phyloP scores from a whole-genome alignment of 2,113 vertebrate species.

The Scophthalmus maximus region DNA sequence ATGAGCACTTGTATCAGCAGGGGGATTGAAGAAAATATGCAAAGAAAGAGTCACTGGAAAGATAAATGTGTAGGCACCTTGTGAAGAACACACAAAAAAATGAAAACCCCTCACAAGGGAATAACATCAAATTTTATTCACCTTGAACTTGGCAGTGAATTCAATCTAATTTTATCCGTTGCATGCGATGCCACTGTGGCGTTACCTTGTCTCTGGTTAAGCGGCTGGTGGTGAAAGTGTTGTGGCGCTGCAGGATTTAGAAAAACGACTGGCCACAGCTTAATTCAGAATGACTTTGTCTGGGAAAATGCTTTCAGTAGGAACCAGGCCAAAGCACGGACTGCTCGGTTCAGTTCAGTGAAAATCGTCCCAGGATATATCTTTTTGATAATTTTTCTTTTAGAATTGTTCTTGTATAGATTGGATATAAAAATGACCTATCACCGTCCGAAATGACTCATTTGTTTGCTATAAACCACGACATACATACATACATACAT shows the following conservation, averaged over 20 bases:
- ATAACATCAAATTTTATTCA: conserved; percentile 81
- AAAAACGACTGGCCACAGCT: conserved; percentile 3
- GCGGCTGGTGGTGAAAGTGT: conserved; percentile 20
- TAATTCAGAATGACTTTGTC: conserved; percentile 38
- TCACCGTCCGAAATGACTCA: no score
- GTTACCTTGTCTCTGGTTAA: conserved; percentile 33
- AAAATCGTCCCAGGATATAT: no score
- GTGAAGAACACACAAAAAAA: conserved; percentile 80
- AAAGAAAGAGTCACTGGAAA: conserved; percentile 77
- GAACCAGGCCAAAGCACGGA: conserved; percentile 3
- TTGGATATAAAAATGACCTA: no score
- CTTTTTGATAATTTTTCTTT: no score
- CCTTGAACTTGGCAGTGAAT: conserved; percentile 80
- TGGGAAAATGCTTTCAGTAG: conserved; percentile 2
- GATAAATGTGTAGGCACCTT: conserved; percentile 82
- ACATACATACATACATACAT: no score
- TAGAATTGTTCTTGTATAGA: no score
- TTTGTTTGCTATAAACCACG: no score
- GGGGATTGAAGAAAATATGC: conserved; percentile 82
- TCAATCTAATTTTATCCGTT: conserved; percentile 82
- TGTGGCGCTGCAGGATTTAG: conserved; percentile 22
- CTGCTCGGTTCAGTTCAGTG: conserved; percentile 22
- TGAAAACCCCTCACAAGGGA: conserved; percentile 77
- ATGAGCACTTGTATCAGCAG: conserved; percentile 75
- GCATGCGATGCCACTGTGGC: conserved; percentile 59